A percentile compares a stretch with the other conserved stretches of the same genome.
Evolutionary conservation across 2,888 invertebrate species (phyloP).

Genomic region (Athrips mouffetella): DNA sequence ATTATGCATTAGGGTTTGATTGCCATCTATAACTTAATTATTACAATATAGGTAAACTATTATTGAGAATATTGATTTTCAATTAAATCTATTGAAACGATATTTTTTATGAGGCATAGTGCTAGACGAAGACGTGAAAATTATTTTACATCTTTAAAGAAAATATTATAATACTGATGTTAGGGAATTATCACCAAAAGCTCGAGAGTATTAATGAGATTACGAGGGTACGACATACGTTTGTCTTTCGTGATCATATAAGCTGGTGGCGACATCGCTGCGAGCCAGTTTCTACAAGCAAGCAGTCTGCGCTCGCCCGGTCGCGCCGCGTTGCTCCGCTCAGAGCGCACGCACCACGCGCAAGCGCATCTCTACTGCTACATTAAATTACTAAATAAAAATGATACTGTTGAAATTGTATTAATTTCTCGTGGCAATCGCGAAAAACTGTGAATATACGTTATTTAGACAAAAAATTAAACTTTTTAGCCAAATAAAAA

Average conservation of each 20-base stretch:
- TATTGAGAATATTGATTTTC: too few relatives aligned
- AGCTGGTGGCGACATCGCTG: conserved; percentile 7
- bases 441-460: conserved; percentile 30
- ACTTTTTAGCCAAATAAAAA: conserved; percentile 22
- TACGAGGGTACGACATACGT: conserved; percentile 1
- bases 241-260: conserved; percentile 5
- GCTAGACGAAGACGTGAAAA: background rate
- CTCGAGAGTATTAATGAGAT: conserved; percentile 4
- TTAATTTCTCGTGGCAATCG: conserved; percentile 35
- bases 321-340: conserved; percentile 53
- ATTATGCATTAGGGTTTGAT: too few relatives aligned
- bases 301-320: conserved; percentile 54
- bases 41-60: too few relatives aligned
- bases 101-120: too few relatives aligned
- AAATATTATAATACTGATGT: too few relatives aligned
- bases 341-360: conserved; percentile 48
- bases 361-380: conserved; percentile 43
- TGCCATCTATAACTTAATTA: too few relatives aligned
- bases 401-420: conserved; percentile 46
- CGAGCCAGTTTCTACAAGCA: conserved; percentile 53
- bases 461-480: conserved; percentile 21
- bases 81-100: too few relatives aligned
- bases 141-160: too few relatives aligned
- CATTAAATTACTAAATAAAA: conserved; percentile 37
- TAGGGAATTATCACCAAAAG: conserved; percentile 1